Evolutionary conservation across 2,888 invertebrate species (phyloP).

Genomic region (Metellina segmentata): DNA sequence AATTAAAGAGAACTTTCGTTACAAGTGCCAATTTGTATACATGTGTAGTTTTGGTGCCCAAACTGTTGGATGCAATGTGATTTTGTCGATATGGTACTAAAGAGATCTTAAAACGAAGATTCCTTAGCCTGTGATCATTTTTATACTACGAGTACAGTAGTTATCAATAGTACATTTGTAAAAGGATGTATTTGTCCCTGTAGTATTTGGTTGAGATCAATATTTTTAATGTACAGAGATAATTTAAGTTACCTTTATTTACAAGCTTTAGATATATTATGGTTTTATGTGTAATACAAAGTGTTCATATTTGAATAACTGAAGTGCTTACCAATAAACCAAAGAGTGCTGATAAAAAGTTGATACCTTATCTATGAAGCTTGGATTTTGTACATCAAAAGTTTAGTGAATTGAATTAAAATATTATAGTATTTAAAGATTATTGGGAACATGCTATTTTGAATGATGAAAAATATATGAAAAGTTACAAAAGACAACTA

Average conservation of each 20-base stretch:
- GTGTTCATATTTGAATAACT: neutral
- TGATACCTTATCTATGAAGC: neutral
- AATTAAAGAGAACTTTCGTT: neutral
- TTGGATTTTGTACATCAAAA: no score
- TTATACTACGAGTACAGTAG: neutral
- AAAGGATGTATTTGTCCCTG: neutral
- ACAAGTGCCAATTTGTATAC: conserved; percentile 19
- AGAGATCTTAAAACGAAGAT: neutral
- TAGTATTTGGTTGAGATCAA: neutral
- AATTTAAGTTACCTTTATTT: neutral
- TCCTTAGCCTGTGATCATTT: neutral
- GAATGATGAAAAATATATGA: no score
- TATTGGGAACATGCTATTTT: no score
- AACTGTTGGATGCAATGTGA: neutral
- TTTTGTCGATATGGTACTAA: neutral
- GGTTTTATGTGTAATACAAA: neutral
- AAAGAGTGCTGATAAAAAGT: neutral
- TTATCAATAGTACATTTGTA: neutral
- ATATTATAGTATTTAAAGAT: no score
- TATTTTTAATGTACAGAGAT: neutral
- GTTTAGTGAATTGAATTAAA: no score
- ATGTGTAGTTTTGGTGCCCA: neutral
- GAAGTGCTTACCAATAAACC: neutral
- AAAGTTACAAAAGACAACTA: no score
- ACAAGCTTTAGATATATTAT: neutral